A percentile compares a stretch with the other conserved stretches of the same genome.
Evolutionary conservation across 30 jellyfish, hydroid and myxozoan species (phyloP).

Genomic region (Hydractinia symbiolongicarpus): DNA sequence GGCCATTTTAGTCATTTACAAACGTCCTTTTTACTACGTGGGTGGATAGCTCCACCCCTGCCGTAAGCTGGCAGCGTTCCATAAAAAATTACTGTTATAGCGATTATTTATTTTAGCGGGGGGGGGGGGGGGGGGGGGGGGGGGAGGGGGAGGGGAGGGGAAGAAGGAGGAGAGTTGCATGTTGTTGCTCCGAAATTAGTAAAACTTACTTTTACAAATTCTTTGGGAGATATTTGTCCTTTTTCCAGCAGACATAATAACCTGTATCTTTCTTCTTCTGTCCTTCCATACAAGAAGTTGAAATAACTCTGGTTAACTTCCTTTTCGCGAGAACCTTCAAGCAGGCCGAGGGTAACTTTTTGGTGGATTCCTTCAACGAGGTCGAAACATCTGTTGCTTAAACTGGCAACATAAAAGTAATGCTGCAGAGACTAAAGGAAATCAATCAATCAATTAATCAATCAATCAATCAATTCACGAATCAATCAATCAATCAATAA

Average conservation of each 20-base stretch:
- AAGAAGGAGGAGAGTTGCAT: too few species aligned
- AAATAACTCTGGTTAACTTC: slow-evolving; percentile 39
- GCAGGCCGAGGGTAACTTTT: slow-evolving; percentile 20
- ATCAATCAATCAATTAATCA: background rate
- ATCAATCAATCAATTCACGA: too few species aligned
- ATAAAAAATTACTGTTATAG: too few species aligned
- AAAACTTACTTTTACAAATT: slow-evolving; percentile 20
- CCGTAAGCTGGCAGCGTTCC: too few species aligned
- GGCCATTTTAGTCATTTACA: too few species aligned
- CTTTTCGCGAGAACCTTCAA: slow-evolving; percentile 33
- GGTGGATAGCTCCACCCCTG: too few species aligned
- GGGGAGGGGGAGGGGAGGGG: too few species aligned
- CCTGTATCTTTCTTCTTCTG: slow-evolving; percentile 28
- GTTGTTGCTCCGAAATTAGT: too few species aligned
- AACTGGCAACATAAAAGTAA: slow-evolving; percentile 33
- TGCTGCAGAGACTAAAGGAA: slow-evolving; percentile 29
- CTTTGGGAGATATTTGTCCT: slow-evolving; percentile 22
- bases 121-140: too few species aligned
- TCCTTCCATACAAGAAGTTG: slow-evolving; percentile 36
- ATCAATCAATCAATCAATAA: too few species aligned
- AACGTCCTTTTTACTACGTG: too few species aligned
- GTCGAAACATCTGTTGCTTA: slow-evolving; percentile 28
- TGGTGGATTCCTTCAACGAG: slow-evolving; percentile 8
- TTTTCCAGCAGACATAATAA: slow-evolving; percentile 18
- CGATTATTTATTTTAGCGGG: too few species aligned